Percentiles rank a stretch among this genome's conserved stretches.
Conservation (phyloP, 2,888 invertebrate species). For the Trichacis sp. region DNA sequence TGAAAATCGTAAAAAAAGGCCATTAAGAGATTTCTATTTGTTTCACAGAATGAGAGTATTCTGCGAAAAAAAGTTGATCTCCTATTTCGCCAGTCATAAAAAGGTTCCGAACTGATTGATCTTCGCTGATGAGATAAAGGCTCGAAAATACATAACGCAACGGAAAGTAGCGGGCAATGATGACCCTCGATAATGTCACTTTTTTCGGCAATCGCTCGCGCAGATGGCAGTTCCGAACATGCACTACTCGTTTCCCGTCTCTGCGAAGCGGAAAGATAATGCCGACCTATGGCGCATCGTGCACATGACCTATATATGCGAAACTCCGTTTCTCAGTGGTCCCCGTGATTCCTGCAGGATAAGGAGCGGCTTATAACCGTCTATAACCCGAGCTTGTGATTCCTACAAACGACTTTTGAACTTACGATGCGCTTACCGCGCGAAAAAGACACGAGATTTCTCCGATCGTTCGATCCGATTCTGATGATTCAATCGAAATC, state of each 20-base stretch:
- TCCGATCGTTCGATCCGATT: conserved; percentile 18
- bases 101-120: too few species aligned
- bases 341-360: conserved; percentile 18
- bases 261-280: conserved; percentile 36
- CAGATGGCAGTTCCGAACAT: conserved; percentile 31
- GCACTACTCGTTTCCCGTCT: conserved; percentile 30
- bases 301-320: conserved; percentile 12
- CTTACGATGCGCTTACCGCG: conserved; percentile 42
- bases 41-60: too few species aligned
- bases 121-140: background rate
- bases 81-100: too few species aligned
- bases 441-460: conserved; percentile 27
- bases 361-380: conserved; percentile 38
- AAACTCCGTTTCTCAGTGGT: background rate
- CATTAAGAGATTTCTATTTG: too few species aligned
- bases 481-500: conserved; percentile 36
- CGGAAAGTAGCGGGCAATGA: background rate
- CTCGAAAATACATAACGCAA: background rate
- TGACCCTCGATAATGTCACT: conserved; percentile 13
- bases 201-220: conserved; percentile 17
- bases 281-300: conserved; percentile 16
- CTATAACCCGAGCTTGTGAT: conserved; percentile 35
- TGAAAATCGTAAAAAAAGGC: too few species aligned
- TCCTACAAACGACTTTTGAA: conserved; percentile 38
- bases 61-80: too few species aligned